A percentile compares a stretch with the other conserved stretches of the same genome.
Evolutionary conservation across 1,140 invertebrate species (phyloP).

Genomic region (Apis mellifera): Amel_HAv3.1 CM009945.2:5437501-5438000

Average conservation of each 20-base stretch:
- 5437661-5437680: conserved; percentile 28
- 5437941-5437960: too few species aligned
- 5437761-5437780: too few species aligned
- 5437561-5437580: conserved; percentile 57
- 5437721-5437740: conserved; percentile 21
- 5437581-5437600: conserved; percentile 58
- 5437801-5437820: too few species aligned
- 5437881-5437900: too few species aligned
- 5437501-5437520: conserved; percentile 60
- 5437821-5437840: too few species aligned
- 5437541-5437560: neutral
- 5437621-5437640: conserved; percentile 54
- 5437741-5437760: neutral
- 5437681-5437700: neutral
- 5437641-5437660: conserved; percentile 52
- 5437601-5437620: conserved; percentile 58
- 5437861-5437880: too few species aligned
- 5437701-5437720: conserved; percentile 14
- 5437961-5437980: too few species aligned
- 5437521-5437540: conserved; percentile 40
- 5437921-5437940: too few species aligned
- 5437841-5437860: too few species aligned
- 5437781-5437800: too few species aligned
- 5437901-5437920: too few species aligned
- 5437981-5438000: too few species aligned